Conservation (phyloP, 2,797 vertebrate species). For the Cuniculus paca region DNA sequence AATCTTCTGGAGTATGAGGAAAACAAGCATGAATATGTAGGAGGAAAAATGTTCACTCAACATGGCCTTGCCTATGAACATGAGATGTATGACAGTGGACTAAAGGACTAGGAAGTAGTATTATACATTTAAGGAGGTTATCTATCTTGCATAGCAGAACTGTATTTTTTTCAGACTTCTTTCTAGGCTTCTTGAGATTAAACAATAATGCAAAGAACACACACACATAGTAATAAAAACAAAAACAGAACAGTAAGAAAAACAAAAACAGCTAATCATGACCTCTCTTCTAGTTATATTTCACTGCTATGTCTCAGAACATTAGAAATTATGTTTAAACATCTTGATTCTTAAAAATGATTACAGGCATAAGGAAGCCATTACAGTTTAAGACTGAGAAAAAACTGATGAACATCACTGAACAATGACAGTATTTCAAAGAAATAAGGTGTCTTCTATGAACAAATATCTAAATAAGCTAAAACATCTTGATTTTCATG, state of each 20-base stretch:
- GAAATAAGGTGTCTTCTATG: slow-evolving; percentile 35
- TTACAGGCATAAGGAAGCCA: background rate
- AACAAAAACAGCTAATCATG: slow-evolving; percentile 9
- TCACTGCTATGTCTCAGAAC: background rate
- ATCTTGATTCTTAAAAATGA: slow-evolving; percentile 8
- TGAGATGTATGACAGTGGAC: background rate
- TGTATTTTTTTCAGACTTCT: background rate
- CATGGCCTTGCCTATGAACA: background rate
- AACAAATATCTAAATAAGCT: slow-evolving; percentile 67
- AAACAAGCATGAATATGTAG: slow-evolving; percentile 64
- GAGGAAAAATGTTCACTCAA: slow-evolving; percentile 61
- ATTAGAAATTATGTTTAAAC: background rate
- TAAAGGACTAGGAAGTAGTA: background rate
- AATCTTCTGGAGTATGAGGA: background rate
- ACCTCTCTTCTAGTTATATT: background rate
- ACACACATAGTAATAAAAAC: slow-evolving; percentile 29
- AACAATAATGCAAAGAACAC: slow-evolving; percentile 30
- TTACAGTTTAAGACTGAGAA: slow-evolving; percentile 52
- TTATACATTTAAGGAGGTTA: background rate
- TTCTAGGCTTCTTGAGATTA: slow-evolving; percentile 14
- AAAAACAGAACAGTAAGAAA: slow-evolving; percentile 32
- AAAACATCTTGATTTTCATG: slow-evolving; percentile 53
- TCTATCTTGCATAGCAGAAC: background rate
- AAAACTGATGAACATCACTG: slow-evolving; percentile 35
- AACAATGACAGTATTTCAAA: slow-evolving; percentile 70